Base-by-base conservation (phyloP, 2,888 invertebrate genomes). In the Podotricha telesiphe region DNA sequence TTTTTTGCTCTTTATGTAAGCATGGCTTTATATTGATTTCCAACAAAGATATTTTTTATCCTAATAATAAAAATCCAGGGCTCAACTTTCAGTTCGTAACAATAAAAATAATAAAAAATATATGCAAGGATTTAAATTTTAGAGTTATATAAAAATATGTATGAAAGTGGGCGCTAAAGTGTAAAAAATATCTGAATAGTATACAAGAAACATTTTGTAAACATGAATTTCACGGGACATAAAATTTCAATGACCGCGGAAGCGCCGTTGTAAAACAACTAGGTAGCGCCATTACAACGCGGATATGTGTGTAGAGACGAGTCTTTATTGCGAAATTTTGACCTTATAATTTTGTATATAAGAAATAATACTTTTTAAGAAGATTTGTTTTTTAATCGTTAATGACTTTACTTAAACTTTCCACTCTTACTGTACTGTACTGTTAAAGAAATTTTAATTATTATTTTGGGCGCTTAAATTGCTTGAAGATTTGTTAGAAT, bases 141-240 rank as follows among this genome's bases (percentile, higher is more conserved):
- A 53, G 3, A 5, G 10, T 28, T 3, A 10, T 34, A 53, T 15
- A 6, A 53, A 34, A 53, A 28, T 28, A 28, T 6, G 28, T 28
- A 28, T 34, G 1, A 8, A n/a, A 28, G n/a, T n/a, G n/a, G n/a
- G n/a, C n/a, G n/a, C n/a, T 10, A 19, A 37, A 20, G 0, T 22
- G 5, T 6, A 22, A 45, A 59, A 45, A 11, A 6, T 59, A 22
- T 59, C n/a, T 6, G 45, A 59, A 45, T 45, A 28, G 11, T n/a
- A 59, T 11, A n/a, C 22, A 45, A 22, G 1, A 45, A 45, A 17
- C 28, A 59, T 59, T 45, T 59, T 45, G 28, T 59, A 59, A 59
- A 59, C 48, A 40, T 15, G 42, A 55, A 42, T 65, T 42, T 66
- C 40, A 66, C 66, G 66, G 59, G 42, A 59, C 58, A 66, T 66